Base-by-base conservation (phyloP, 2,113 vertebrate species). In the Paracanthobrama guichenoti region DNA sequence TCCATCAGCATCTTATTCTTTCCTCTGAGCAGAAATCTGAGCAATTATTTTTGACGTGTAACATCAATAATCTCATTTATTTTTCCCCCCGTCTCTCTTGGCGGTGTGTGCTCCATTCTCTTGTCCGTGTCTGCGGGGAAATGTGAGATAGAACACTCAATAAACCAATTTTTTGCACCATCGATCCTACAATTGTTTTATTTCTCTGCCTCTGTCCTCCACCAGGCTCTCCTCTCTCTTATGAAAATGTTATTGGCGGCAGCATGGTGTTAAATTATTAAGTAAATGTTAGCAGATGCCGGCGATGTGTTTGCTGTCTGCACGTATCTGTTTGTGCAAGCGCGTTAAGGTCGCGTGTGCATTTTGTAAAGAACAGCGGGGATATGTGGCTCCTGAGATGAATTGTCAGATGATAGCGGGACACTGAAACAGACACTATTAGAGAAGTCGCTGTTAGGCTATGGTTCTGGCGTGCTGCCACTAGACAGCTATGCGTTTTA, bases 31-130 rank as follows among this genome's bases (percentile, higher is more conserved):
- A 94, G 90, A 93, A 95, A 95, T 92, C 89, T 90, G 89, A 89
- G 94, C 96, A 95, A 96, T 97, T 95, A 96, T 94, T 96, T 97
- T 94, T 92, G 95, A 96, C 95, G 94, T 94, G 93, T 90, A 85
- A 91, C 95, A 94, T 97, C 90, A 94, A 97, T 96, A 93, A 94
- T 90, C 92, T 91, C 91, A 91, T 94, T 94, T 94, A 93, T 92
- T 93, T 93, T 35, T 31, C 55, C 39, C 46, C 55, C 79, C 85
- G 55, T 55, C 20, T 72, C 59, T 73, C 60, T 31, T 2, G 31
- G 28, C 80, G n/a, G 76, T 87, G 55, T 44, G 82, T 86, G 48
- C 55, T 81, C 73, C 92, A 87, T 90, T 67, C 89, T 93, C 92
- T 89, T 92, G 90, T 91, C 94, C 89, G 55, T 93, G 91, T 96